Base-by-base conservation (phyloP, 2,113 vertebrate species). In the Halichoerus grypus region DNA sequence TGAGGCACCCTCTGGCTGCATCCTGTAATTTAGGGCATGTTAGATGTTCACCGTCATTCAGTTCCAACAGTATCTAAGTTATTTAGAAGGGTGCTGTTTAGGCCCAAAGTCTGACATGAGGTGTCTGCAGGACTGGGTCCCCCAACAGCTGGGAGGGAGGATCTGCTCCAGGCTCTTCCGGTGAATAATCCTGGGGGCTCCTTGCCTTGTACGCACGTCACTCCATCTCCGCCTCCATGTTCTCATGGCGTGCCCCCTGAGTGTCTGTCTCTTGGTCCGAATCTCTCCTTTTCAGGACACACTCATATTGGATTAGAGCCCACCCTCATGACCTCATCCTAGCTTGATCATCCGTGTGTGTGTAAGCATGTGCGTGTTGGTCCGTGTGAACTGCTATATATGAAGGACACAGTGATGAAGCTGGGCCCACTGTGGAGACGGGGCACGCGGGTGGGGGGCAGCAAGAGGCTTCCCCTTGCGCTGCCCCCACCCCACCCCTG, bases 151-250 rank as follows among this genome's bases (percentile, higher is more conserved):
- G 1, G 65, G 69, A 12, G 4, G n/a, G 19, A 4, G 69, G 21
- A 10, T 39, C 36, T 72, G 21, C 36, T 72, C 36, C 36, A 13
- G 19, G 36, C 69, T 22, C 69, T 39, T 24, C 69, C 12, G 69
- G 4, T 71, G 57, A 22, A 19, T 1, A 24, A 13, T 24, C 21
- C 5, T 1, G 9, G n/a, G 36, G 69, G 69, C 36, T 39, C 19
- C 36, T 72, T 22, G 19, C n/a, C 69, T 19, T 1, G 36, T 72
- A 0, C 0, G 0, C 4, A 4, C 4, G 1, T 39, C 69, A 5
- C n/a, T 1, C 21, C 2, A 6, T 71, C 36, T 72, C 69, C 13
- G 69, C 36, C 36, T 13, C 36, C 18, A 0, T 24, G n/a, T 22
- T 39, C 36, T 1, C 21, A 3, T 24, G 36, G 9, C 19, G 1